Evolutionary conservation across 2,888 invertebrate species (phyloP).

Genomic region (Pyrochroa serraticornis): DNA sequence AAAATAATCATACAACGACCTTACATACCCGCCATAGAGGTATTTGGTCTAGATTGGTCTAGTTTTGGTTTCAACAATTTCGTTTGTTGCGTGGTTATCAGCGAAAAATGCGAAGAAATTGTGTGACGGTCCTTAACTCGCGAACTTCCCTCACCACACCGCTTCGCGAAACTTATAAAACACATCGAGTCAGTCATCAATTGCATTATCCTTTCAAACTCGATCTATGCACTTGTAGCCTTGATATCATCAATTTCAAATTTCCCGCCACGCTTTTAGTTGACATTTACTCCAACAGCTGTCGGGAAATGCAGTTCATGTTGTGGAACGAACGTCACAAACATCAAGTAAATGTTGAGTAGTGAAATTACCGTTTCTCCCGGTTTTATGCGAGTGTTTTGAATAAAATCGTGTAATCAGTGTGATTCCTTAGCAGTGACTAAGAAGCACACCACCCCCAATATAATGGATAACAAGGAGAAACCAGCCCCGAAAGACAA

Average conservation of each 20-base stretch:
- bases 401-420: conserved; percentile 20
- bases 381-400: conserved; percentile 39
- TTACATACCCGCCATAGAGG: no score
- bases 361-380: conserved; percentile 40
- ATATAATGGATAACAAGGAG: conserved; percentile 50
- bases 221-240: no score
- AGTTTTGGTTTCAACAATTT: no score
- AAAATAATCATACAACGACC: no score
- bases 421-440: conserved; percentile 58
- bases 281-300: conserved; percentile 29
- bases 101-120: no score
- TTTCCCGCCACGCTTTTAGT: conserved; percentile 25
- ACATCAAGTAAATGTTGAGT: conserved; percentile 46
- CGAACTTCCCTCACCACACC: no score
- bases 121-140: no score
- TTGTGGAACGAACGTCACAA: conserved; percentile 36
- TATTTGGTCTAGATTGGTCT: no score
- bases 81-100: no score
- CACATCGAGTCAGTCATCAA: no score
- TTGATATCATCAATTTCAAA: conserved; percentile 16
- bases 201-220: background rate
- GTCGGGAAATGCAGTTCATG: conserved; percentile 35
- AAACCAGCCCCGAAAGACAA: conserved; percentile 66
- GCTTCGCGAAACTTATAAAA: background rate
- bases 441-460: conserved; percentile 51